Percentiles rank a stretch among this genome's conserved stretches.
phyloP scores from a whole-genome alignment of 2,797 vertebrate species.

The Liparis tanakae region DNA sequence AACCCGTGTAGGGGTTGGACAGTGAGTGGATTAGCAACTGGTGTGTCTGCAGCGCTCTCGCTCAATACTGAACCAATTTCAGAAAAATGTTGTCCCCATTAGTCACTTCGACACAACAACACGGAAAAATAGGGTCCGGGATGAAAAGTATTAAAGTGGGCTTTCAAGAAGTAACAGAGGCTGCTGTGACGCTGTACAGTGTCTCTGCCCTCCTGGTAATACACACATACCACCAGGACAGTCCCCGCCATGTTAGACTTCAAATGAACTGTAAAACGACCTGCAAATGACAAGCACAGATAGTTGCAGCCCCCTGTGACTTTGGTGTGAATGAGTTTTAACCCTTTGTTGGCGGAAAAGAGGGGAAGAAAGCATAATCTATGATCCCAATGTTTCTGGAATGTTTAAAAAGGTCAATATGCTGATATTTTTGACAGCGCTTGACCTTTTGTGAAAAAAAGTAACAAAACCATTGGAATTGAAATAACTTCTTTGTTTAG shows the following conservation, averaged over 20 bases:
- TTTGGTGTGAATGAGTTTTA: slow-evolving; percentile 82
- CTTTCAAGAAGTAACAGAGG: slow-evolving; percentile 31
- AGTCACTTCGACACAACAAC: slow-evolving; percentile 6
- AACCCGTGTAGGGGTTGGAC: slow-evolving; percentile 13
- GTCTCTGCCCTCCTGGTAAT: slow-evolving; percentile 66
- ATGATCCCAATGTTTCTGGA: slow-evolving; percentile 86
- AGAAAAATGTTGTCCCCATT: neutral
- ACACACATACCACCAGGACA: slow-evolving; percentile 69
- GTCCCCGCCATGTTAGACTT: slow-evolving; percentile 71
- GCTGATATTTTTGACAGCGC: slow-evolving; percentile 88
- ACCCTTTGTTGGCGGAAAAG: slow-evolving; percentile 75
- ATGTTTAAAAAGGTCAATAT: slow-evolving; percentile 92
- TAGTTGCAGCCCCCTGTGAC: slow-evolving; percentile 68
- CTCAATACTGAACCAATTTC: neutral
- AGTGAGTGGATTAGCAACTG: slow-evolving; percentile 31
- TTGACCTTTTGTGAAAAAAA: slow-evolving; percentile 88
- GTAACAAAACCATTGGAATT: slow-evolving; percentile 88
- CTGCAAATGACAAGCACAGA: slow-evolving; percentile 80
- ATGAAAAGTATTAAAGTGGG: neutral
- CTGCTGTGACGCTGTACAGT: slow-evolving; percentile 48
- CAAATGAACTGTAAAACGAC: slow-evolving; percentile 81
- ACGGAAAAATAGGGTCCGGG: neutral
- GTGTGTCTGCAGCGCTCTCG: slow-evolving; percentile 2
- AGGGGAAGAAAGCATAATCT: slow-evolving; percentile 82
- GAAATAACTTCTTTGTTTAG: slow-evolving; percentile 90